These are phyloP conservation scores for Belgica antarctica DNA, from an alignment of 2,888 invertebrate genomes.

Conservation along the genomic window DNA sequence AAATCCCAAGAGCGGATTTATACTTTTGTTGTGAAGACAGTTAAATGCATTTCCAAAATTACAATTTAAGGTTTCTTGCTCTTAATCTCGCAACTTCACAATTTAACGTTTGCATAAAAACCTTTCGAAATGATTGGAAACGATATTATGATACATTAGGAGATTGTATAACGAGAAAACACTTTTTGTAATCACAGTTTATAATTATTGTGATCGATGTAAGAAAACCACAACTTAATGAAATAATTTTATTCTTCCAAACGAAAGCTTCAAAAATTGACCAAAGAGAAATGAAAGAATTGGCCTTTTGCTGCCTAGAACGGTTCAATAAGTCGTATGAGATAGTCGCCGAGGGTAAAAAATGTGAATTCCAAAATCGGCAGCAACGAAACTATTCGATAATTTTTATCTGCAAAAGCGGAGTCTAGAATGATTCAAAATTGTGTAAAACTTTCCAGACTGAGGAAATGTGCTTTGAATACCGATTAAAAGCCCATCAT, in stretches of 20 bases:
- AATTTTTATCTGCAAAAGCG: no score
- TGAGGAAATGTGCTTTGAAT: constrained; percentile 26
- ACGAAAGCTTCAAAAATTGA: not conserved
- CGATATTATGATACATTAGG: constrained; percentile 21
- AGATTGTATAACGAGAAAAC: no score
- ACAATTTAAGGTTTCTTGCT: not conserved
- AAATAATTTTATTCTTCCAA: not conserved
- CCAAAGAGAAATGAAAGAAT: constrained; percentile 1
- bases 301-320: constrained; percentile 5
- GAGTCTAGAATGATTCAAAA: not conserved
- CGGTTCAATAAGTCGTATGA: not conserved
- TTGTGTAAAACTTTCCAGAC: not conserved
- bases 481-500: not conserved
- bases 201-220: no score
- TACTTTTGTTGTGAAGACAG: constrained; percentile 20
- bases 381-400: not conserved
- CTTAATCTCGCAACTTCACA: not conserved
- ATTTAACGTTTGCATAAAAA: constrained; percentile 7
- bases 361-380: not conserved
- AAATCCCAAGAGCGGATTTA: not conserved
- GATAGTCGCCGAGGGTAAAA: not conserved
- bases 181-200: no score
- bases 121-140: constrained; percentile 17
- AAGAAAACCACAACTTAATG: no score
- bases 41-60: constrained; percentile 23